Conservation (phyloP, 2,113 vertebrate species). For the Jacana jacana region DNA sequence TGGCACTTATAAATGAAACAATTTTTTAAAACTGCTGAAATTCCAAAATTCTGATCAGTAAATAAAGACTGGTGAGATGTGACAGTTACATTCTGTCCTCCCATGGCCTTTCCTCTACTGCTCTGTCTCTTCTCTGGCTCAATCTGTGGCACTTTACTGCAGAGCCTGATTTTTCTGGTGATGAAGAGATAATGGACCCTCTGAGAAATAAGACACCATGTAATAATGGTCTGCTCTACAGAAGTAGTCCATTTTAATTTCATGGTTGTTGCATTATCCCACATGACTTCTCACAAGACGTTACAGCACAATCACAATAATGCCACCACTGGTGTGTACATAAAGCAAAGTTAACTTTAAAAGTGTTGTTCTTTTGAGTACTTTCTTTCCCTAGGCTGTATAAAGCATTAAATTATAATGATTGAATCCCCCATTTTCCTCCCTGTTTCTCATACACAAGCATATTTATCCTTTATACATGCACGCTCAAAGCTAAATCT, state of each 20-base stretch:
- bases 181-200: conserved; percentile 57
- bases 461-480: neutral
- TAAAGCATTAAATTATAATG: conserved; percentile 27
- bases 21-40: neutral
- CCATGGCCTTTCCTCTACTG: neutral
- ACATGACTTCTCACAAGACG: conserved; percentile 30
- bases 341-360: neutral
- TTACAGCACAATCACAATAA: conserved; percentile 34
- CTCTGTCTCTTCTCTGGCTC: neutral
- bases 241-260: conserved; percentile 59
- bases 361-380: neutral
- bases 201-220: conserved; percentile 32
- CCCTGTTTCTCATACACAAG: neutral
- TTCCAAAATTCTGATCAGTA: neutral
- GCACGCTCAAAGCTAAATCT: neutral
- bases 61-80: neutral
- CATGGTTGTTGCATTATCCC: conserved; percentile 56
- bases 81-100: neutral
- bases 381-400: neutral
- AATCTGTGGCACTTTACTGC: neutral
- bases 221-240: conserved; percentile 35
- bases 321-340: neutral
- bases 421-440: neutral
- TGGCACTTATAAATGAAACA: conserved; percentile 15
- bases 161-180: conserved; percentile 29